Percentiles rank a stretch among this genome's conserved stretches.
Evolutionary conservation across 2,113 vertebrate species (phyloP).

Genomic region (Artemisiospiza belli): DNA sequence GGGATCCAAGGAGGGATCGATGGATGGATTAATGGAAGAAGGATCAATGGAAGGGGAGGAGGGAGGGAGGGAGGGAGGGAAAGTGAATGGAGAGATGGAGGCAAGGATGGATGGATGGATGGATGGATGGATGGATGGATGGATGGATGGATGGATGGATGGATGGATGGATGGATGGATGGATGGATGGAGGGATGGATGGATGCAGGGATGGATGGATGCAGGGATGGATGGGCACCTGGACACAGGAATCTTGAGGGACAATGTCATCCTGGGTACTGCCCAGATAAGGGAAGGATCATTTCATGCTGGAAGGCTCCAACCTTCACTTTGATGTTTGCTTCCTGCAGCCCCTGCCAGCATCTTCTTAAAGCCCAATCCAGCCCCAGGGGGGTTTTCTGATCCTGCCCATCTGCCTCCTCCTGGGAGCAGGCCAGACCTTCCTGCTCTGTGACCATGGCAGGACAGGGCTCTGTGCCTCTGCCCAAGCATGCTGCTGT

Average conservation of each 20-base stretch:
- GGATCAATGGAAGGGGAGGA: too few relatives aligned
- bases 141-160: too few relatives aligned
- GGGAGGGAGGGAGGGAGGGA: too few relatives aligned
- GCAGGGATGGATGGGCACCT: accelerated
- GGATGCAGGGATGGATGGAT: neutral
- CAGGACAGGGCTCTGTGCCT: neutral
- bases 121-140: too few relatives aligned
- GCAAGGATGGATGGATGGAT: too few relatives aligned
- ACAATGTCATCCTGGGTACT: neutral
- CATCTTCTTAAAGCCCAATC: neutral
- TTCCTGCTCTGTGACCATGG: neutral
- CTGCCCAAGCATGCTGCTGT: neutral
- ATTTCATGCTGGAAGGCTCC: neutral
- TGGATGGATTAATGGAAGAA: too few relatives aligned
- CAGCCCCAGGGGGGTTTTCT: neutral
- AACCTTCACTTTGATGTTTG: neutral
- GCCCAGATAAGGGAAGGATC: neutral
- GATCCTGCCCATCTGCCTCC: neutral
- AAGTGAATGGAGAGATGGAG: too few relatives aligned
- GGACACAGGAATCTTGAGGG: neutral
- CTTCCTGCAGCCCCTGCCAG: neutral
- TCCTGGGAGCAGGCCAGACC: neutral
- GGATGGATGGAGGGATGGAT: neutral
- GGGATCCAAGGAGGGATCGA: too few relatives aligned
- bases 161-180: too few relatives aligned